Percentiles rank a stretch among this genome's conserved stretches.
Evolutionary conservation across 2,113 vertebrate genomes (phyloP).

Genomic region (Pelusios castaneus): DNA sequence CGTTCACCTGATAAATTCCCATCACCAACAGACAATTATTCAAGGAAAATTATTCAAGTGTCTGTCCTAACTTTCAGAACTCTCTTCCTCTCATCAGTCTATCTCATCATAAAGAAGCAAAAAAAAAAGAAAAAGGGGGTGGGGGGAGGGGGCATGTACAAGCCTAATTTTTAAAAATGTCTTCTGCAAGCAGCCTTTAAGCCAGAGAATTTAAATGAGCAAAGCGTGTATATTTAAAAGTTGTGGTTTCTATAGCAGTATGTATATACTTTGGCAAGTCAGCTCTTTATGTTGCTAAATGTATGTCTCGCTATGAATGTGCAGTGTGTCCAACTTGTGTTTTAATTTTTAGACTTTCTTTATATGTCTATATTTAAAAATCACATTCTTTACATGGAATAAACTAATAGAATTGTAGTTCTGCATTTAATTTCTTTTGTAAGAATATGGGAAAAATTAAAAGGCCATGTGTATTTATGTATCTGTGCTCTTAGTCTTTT

Average conservation of each 20-base stretch:
- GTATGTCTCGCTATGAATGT: not conserved
- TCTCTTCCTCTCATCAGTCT: not conserved
- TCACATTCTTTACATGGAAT: not conserved
- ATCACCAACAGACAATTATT: not conserved
- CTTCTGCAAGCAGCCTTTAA: not conserved
- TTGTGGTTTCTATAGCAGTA: not conserved
- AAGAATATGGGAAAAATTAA: not conserved
- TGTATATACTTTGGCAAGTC: not conserved
- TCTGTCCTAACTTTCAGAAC: too few relatives aligned
- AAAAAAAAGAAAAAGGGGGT: too few relatives aligned
- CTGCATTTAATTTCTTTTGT: not conserved
- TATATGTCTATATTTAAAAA: not conserved
- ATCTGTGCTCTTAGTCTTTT: not conserved
- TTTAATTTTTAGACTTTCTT: not conserved
- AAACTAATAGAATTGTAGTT: not conserved
- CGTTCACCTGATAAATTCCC: not conserved
- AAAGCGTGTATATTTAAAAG: not conserved
- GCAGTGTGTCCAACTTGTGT: not conserved
- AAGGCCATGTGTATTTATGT: not conserved
- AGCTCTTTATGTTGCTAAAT: not conserved
- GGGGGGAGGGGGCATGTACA: too few relatives aligned
- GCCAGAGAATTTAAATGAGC: not conserved
- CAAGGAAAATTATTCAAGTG: not conserved
- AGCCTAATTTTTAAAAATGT: not conserved
- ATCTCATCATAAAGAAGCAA: not conserved